Evolutionary conservation across 2,888 invertebrate species (phyloP).

Genomic region (Tinea semifulvella): DNA sequence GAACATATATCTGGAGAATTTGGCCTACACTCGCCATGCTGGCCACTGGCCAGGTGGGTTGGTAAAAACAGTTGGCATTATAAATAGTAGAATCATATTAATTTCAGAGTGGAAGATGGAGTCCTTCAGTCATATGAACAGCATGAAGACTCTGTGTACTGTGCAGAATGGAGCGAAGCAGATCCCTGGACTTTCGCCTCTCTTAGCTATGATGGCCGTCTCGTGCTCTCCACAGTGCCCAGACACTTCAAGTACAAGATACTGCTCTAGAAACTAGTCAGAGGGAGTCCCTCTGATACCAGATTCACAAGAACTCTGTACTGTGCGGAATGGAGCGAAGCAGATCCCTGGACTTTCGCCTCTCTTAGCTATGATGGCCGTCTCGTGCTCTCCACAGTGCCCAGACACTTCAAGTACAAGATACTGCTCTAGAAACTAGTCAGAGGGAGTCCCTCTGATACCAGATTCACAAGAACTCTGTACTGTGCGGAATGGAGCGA

Average conservation of each 20-base stretch:
- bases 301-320: too few species aligned
- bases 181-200: conserved; percentile 99
- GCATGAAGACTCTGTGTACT: conserved; percentile 98
- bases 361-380: background rate
- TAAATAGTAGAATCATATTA: too few species aligned
- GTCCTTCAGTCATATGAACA: conserved; percentile 93
- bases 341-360: conserved; percentile 99
- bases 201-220: conserved; percentile 94
- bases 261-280: conserved; percentile 73
- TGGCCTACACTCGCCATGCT: too few species aligned
- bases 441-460: too few species aligned
- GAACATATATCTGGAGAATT: too few species aligned
- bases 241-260: conserved; percentile 94
- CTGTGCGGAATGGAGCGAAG: conserved; percentile 95
- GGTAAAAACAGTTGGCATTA: too few species aligned
- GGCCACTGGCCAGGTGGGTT: too few species aligned
- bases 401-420: conserved; percentile 93
- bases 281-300: too few species aligned
- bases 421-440: conserved; percentile 86
- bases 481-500: conserved; percentile 98
- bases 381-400: background rate
- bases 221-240: conserved; percentile 94
- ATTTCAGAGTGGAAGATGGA: conserved; percentile 79
- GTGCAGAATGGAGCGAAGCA: conserved; percentile 95
- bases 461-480: too few species aligned